A percentile compares a stretch with the other conserved stretches of the same genome.
These are phyloP conservation scores for Tupiocoris notatus DNA, from an alignment of 2,888 invertebrate species.

Conservation along the genomic window DNA sequence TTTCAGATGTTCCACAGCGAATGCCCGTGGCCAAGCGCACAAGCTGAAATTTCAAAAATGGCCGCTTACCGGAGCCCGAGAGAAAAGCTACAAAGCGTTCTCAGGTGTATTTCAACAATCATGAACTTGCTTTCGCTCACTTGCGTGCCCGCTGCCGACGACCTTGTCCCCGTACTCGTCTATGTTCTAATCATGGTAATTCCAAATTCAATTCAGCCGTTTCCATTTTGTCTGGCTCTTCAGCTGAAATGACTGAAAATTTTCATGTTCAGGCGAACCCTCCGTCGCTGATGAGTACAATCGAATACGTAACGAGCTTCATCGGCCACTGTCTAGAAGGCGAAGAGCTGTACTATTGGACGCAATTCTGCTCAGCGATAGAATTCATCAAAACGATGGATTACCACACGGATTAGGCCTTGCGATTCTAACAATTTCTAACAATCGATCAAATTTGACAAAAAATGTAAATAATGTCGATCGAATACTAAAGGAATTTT, in stretches of 20 bases:
- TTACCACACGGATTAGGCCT: constrained; percentile 56
- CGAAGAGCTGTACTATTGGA: constrained; percentile 98
- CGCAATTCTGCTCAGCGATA: constrained; percentile 93
- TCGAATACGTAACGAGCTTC: constrained; percentile 93
- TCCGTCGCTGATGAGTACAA: constrained; percentile 86
- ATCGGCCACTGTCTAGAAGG: constrained; percentile 79
- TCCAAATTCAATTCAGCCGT: neutral
- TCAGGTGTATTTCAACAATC: constrained; percentile 87
- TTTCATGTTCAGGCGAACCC: constrained; percentile 77
- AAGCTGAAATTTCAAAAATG: constrained; percentile 81
- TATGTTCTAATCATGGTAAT: constrained; percentile 90
- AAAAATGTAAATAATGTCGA: neutral
- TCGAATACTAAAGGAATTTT: no score
- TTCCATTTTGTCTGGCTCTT: no score
- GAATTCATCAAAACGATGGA: constrained; percentile 99
- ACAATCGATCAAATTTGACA: no score
- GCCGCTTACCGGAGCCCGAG: constrained; percentile 87
- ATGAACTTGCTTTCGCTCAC: constrained; percentile 90
- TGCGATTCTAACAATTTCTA: no score
- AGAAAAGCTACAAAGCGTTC: constrained; percentile 80
- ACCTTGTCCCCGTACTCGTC: constrained; percentile 93
- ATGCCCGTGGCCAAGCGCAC: constrained; percentile 94
- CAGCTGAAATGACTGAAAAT: neutral
- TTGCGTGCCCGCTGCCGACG: constrained; percentile 87
- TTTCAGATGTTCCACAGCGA: constrained; percentile 73